phyloP scores from a whole-genome alignment of 2,888 invertebrate species.

The Sinohyriopsis cumingii region DNA sequence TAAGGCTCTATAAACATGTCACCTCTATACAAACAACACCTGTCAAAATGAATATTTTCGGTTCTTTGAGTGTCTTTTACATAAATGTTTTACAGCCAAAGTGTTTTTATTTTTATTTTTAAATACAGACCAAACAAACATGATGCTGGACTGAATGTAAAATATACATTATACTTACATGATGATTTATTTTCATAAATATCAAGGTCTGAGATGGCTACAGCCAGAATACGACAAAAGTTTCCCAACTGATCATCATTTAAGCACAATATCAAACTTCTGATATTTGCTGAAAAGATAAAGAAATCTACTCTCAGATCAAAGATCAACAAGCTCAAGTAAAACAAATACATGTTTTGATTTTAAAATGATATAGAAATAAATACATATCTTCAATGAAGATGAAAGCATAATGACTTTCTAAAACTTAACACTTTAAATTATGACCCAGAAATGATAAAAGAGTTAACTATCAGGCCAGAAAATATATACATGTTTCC shows the following conservation, averaged over 20 bases:
- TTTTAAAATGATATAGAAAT: not conserved
- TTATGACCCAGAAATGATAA: too few species aligned
- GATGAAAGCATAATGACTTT: not conserved
- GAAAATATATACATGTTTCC: too few species aligned
- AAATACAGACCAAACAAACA: too few species aligned
- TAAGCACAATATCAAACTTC: constrained; percentile 58
- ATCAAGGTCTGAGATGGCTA: constrained; percentile 72
- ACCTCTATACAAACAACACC: too few species aligned
- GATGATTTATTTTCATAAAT: constrained; percentile 73
- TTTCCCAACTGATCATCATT: constrained; percentile 70
- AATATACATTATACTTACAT: constrained; percentile 50
- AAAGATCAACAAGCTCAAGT: not conserved
- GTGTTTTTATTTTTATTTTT: too few species aligned
- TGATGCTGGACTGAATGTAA: too few species aligned
- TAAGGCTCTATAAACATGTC: too few species aligned
- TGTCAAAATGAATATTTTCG: too few species aligned
- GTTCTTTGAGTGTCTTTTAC: too few species aligned
- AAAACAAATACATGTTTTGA: not conserved
- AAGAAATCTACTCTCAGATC: not conserved
- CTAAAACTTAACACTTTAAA: not conserved
- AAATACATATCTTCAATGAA: not conserved
- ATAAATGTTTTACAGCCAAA: too few species aligned
- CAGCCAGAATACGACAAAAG: constrained; percentile 72
- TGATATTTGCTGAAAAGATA: constrained; percentile 60
- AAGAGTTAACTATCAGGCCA: too few species aligned